Base-by-base conservation (phyloP, 2,113 vertebrate species). In the Himantopus leucocephalus region DNA sequence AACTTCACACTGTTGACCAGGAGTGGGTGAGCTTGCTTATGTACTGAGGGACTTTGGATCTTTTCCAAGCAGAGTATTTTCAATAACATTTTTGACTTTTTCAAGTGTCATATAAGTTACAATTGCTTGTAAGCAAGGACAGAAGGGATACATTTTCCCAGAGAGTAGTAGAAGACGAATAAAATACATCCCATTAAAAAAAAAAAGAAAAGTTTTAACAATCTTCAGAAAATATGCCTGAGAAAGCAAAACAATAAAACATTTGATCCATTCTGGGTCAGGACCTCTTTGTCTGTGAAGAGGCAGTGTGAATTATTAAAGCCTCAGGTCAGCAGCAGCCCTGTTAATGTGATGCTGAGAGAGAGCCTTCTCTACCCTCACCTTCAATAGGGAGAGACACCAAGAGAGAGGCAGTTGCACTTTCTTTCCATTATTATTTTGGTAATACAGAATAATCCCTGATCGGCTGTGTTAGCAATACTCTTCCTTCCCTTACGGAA, bases 171-270 rank as follows among this genome's bases (percentile, higher is more conserved):
- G 50, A 55, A 96, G 67, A 66, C 6, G 9, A 93, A 83, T 71
- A 86, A 94, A 92, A 90, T 12, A 55, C 26, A 88, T 19, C 16
- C 29, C 34, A 67, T 45, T 63, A 67, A 85, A 55, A 35, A 43
- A 37, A 21, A 3, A 27, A 24, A 66, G 37, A 12, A 27, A 71
- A 50, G 32, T 34, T 94, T 93, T 73, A 85, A 71, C 20, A 73
- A 43, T 70, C 67, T 71, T 84, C 62, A 81, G 34, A 74, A 90
- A 93, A 85, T 58, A 88, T 23, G 12, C 45, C 59, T 73, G 45
- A 60, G 91, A 94, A 88, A 76, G n/a, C 21, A 77, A 88, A 85
- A 67, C 52, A 85, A 70, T 79, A 85, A 76, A 96, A 90, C 24
- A 80, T 85, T 92, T 73, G 78, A 95, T 71, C 82, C 43, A 71